Evolutionary conservation across 2,888 invertebrate species (phyloP), one percentile per base, ranked within the genome.

Genomic region (Dione juno): DNA sequence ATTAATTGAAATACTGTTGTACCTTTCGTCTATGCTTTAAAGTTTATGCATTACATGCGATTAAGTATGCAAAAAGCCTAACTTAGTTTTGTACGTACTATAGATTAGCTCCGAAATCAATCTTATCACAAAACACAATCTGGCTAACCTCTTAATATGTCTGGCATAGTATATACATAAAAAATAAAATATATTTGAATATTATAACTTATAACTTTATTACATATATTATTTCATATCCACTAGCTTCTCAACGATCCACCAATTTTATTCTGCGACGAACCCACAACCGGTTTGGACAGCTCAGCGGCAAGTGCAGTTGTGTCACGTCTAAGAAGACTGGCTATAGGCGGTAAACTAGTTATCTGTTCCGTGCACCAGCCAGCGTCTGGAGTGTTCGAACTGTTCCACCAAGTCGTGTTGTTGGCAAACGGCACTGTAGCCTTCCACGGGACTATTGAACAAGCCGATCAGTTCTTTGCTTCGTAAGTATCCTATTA

Each of bases 271-370:
- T 98, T 98, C 89, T 98, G 98, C 84, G 98, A 99, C 82, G 99
- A 99, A 84, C 98, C 98, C 0, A 98, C 98, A 0, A 97, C 98
- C 0, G 98, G 98, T 0, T 88, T 99, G 66, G 99, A 99, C 87
- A 97, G 98, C 77, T 98, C 95, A 87, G 97, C 96, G 82, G 98
- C 99, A 0, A 95, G 95, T 74, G 95, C 95, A 16, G 97, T 98
- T 0, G 95, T 98, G 11, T 94, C 95, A 74, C 95, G 96, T 0
- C 88, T 97, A 41, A 93, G 95, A 52, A 94, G 94, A 76, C 92
- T 96, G 43, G 94, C 96, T 11, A 87, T 88, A 54, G 93, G 94
- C 43, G 96, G 97, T 5, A 97, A 97, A 88, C 95, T 97, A 28
- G 96, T 98, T 45, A 94, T 98, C 66, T 96, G 97, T 81, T 97